These are phyloP conservation scores for Brachionus koreanus DNA, from an alignment of 1,140 invertebrate species.

Conservation along the genomic window DNA sequence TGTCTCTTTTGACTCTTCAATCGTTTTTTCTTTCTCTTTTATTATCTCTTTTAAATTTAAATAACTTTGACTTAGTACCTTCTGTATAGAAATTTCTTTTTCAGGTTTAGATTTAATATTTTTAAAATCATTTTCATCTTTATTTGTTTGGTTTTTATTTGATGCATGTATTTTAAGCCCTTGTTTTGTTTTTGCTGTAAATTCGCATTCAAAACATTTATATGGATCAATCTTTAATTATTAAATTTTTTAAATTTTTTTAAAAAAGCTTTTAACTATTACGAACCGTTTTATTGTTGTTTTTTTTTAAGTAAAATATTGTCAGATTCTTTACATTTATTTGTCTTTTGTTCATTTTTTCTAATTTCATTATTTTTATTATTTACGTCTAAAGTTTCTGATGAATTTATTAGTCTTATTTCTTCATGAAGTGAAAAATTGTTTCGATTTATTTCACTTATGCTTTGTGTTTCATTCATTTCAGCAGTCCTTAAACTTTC, in stretches of 20 bases:
- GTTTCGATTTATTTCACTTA: background rate
- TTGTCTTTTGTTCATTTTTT: too few relatives aligned
- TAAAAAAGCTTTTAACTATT: too few relatives aligned
- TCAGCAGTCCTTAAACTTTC: background rate
- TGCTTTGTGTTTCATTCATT: background rate
- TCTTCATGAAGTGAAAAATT: background rate
- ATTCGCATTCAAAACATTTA: background rate
- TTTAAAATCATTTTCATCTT: background rate
- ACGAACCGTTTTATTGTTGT: too few relatives aligned
- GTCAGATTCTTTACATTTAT: too few relatives aligned
- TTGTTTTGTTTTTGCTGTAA: background rate
- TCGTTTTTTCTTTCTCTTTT: too few relatives aligned
- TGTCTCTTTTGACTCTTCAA: too few relatives aligned
- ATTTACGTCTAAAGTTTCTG: background rate
- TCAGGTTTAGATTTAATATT: background rate
- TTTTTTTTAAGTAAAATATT: too few relatives aligned
- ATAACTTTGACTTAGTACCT: background rate
- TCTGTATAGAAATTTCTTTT: background rate
- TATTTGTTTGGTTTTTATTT: background rate
- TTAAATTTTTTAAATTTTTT: too few relatives aligned
- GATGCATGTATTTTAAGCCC: background rate
- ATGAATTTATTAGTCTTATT: background rate
- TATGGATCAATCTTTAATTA: background rate
- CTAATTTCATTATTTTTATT: background rate
- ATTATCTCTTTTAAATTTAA: background rate